Evolutionary conservation across 1,140 invertebrate genomes (phyloP), one percentile per base, ranked within the genome.

Genomic region (Phymorhynchus buccinoides): DNA sequence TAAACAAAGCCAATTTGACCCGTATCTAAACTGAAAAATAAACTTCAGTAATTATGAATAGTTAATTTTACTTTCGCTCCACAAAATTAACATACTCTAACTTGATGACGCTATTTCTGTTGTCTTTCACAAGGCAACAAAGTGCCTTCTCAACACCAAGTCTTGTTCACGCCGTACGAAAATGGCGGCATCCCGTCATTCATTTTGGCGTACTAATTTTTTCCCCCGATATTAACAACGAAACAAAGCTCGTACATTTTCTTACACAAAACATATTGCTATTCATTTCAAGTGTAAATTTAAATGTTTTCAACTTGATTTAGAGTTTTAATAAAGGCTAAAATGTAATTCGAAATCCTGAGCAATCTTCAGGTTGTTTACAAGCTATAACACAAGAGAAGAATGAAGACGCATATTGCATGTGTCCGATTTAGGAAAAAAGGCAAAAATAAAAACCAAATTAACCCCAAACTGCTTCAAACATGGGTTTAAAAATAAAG

Each of bases 401-500:
- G 48, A 37, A 35, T 35, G 0, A 39, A 41, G 73, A 75, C 32
- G 73, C 73, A 75, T 75, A 75, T 75, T 75, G 73, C 73, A 37
- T 73, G 12, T 14, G 18, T 12, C 73, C 32, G 73, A 75, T 75
- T 75, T n/a, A n/a, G n/a, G n/a, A n/a, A n/a, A n/a, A n/a, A n/a
- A n/a, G 30, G 30, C 16, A 75, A 75, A 75, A 41, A 75, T 37
- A 41, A 41, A 75, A 75, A 75, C 42, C 35, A 41, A 75, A 39
- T 22, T 41, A 37, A 41, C 73, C 22, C 35, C 14, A 37, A 37
- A 18, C 73, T 75, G 37, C 37, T 22, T 32, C 16, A 32, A 41
- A 75, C 39, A 75, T 27, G 27, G 1, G 42, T 71, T 32, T 37
- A 87, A 84, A 87, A 88, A 86, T 87, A 85, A 71, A 77, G 84